Base-by-base conservation (phyloP, 2,888 invertebrate genomes). In the Eristalinus aeneus region DNA sequence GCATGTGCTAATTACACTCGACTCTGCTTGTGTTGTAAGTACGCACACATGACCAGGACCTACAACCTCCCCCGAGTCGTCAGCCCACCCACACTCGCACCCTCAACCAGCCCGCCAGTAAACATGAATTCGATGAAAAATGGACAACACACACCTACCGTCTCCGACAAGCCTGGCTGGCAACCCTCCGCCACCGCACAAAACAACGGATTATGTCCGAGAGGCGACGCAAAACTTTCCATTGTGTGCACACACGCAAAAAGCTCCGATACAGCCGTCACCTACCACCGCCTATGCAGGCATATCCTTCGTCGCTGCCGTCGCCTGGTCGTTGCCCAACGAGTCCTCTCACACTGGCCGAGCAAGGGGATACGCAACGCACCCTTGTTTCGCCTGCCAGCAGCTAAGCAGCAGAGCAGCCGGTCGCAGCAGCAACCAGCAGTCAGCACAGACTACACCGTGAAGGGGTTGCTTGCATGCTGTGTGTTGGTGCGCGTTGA, bases 161-260 rank as follows among this genome's bases (percentile, higher is more conserved):
- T 46, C 22, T 58, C n/a, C 10, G 27, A 0, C 79, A 53, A 8
- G 22, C 36, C 16, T 16, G 63, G 11, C 67, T 22, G 23, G 23
- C n/a, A 12, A 31, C 23, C 60, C 22, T n/a, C 27, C 20, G 0
- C 2, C 53, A 12, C 22, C 69, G 60, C 39, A 65, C 53, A 76
- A 85, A 84, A 80, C 81, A 76, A 77, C 61, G 69, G 86, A 86
- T 82, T 82, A 82, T 73, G 82, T 74, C 86, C 82, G 68, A 82
- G 67, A 82, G 82, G 86, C 81, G 74, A 86, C 86, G 86, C 71
- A 82, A 86, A 78, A 82, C 77, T 82, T 85, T 82, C 77, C 86
- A 82, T 82, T 86, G 82, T 82, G 71, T 86, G 82, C 86, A 86
- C 82, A 86, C 82, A 86, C 86, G 86, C 82, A 86, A 86, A 86